Conservation (phyloP, 2,113 vertebrate genomes). For the Tamias sibiricus region DNA sequence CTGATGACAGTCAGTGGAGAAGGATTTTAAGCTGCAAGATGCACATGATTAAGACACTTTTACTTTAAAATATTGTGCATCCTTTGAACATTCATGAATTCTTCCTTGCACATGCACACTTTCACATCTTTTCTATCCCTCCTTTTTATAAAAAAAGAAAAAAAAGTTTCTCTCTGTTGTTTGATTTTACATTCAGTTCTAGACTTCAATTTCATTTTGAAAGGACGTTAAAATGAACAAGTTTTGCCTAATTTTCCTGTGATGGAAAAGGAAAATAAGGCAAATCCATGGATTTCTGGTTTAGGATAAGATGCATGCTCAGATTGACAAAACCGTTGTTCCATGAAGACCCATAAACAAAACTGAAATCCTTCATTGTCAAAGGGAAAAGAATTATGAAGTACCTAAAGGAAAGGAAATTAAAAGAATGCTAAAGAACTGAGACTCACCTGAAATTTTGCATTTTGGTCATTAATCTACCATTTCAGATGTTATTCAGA, state of each 20-base stretch:
- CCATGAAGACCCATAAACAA: neutral
- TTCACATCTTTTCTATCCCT: neutral
- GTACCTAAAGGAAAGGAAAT: neutral
- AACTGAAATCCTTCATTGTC: neutral
- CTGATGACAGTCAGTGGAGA: neutral
- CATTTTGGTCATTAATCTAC: neutral
- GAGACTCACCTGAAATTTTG: neutral
- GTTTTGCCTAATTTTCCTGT: neutral
- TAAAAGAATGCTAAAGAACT: neutral
- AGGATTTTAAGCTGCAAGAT: neutral
- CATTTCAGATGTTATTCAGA: neutral
- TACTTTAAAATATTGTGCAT: neutral
- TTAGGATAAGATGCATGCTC: neutral
- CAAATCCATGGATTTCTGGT: neutral
- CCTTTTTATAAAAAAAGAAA: neutral
- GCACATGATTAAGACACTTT: neutral
- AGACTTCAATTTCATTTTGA: neutral
- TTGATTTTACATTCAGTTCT: neutral
- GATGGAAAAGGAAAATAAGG: neutral
- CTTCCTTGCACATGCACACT: neutral
- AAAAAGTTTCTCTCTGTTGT: neutral
- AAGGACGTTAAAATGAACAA: neutral
- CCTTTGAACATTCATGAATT: neutral
- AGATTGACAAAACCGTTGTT: neutral
- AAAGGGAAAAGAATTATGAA: neutral